phyloP scores from a whole-genome alignment of 2,797 vertebrate genomes.

The Tapera naevia region DNA sequence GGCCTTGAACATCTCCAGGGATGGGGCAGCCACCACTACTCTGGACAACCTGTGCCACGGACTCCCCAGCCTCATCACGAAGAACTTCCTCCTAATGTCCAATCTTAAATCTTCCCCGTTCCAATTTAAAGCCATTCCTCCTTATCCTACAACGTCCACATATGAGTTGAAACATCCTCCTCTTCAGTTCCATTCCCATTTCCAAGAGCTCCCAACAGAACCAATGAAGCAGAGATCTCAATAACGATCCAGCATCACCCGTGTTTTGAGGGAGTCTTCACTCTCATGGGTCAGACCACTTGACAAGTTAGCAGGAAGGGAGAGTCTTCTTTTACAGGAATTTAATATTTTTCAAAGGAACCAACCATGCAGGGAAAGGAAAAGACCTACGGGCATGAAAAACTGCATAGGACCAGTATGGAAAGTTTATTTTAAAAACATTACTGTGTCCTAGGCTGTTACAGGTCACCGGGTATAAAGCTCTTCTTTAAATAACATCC shows the following conservation, averaged over 20 bases:
- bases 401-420: neutral
- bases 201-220: neutral
- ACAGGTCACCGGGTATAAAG: neutral
- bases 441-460: neutral
- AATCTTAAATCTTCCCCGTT: no score
- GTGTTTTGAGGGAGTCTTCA: neutral
- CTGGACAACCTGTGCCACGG: no score
- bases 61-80: no score
- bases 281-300: neutral
- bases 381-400: slow-evolving; percentile 17
- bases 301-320: neutral
- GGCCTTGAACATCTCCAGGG: no score
- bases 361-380: neutral
- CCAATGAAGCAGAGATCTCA: neutral
- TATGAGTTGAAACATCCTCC: neutral
- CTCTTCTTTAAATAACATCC: slow-evolving; percentile 17
- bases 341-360: slow-evolving; percentile 41
- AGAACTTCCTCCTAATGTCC: no score
- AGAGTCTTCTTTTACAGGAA: slow-evolving; percentile 22
- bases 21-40: no score
- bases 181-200: neutral
- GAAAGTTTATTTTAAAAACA: slow-evolving; percentile 59
- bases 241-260: neutral
- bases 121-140: no score
- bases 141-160: neutral